Evolutionary conservation across 2,888 invertebrate genomes (phyloP), one percentile per base, ranked within the genome.

Genomic region (Ectemnius continuus): DNA sequence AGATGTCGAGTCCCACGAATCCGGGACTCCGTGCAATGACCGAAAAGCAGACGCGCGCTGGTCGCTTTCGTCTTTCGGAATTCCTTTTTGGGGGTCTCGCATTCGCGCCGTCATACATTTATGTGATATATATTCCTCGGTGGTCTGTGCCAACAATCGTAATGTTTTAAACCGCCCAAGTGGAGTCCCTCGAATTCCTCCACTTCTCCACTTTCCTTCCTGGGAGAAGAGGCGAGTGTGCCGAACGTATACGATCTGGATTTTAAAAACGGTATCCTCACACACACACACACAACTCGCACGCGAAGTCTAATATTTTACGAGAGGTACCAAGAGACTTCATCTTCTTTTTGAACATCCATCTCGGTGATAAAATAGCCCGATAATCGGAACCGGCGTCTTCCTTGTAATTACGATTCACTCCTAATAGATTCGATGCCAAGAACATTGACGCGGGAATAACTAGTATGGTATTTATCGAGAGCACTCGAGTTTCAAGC

Each of bases 131-230:
- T 36, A 23, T 23, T 61, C 56, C n/a, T 26, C 61, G 67, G 62
- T 65, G 65, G 14, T 73, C 70, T 70, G 79, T 79, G 79, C 79
- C 79, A 79, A 52, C 16, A 52, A 79, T 73, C 66, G 36, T 64
- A 67, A 62, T 65, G 14, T 76, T 72, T n/a, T n/a, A 61, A 58
- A 62, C 56, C 48, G 16, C 47, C 20, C 47, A 16, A 23, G 16
- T 13, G 18, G 18, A 47, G 20, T 47, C 23, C 20, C 47, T 23
- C 23, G 2, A 23, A 23, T 23, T 2, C 23, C 47, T 36, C 64
- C 64, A 58, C 46, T 65, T 48, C 61, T 8, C 48, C 52, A 59
- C n/a, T 74, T 56, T 56, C 62, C 14, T 23, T 56, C 46, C n/a
- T n/a, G 13, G 16, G 20, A 64, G 18, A 5, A 1, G 11, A 57